phyloP scores from a whole-genome alignment of 2,797 vertebrate genomes.

The Argentina silus region DNA sequence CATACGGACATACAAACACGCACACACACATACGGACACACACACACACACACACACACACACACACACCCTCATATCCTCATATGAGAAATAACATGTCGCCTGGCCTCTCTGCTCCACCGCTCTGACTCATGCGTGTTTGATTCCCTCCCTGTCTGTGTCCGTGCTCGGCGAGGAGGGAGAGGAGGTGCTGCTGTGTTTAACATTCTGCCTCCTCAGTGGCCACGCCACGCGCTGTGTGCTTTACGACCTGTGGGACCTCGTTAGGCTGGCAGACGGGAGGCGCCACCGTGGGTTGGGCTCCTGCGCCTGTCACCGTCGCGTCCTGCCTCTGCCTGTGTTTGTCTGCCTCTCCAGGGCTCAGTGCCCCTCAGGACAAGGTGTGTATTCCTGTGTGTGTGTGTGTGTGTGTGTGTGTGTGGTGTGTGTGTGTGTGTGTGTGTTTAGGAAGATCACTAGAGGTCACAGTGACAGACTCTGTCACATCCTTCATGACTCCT shows the following conservation, averaged over 20 bases:
- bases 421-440: slow-evolving; percentile 1
- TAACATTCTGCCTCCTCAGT: neutral
- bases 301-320: slow-evolving; percentile 32
- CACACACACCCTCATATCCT: neutral
- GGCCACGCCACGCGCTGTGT: slow-evolving; percentile 39
- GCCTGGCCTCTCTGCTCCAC: too few relatives aligned
- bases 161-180: neutral
- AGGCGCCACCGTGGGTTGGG: slow-evolving; percentile 45
- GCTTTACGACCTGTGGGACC: slow-evolving; percentile 60
- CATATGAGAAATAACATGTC: neutral
- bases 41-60: too few relatives aligned
- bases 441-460: neutral
- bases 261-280: slow-evolving; percentile 56
- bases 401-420: neutral
- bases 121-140: too few relatives aligned
- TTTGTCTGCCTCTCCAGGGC: slow-evolving; percentile 11
- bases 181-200: neutral
- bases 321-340: slow-evolving; percentile 19
- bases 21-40: too few relatives aligned
- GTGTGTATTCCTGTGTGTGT: too few relatives aligned
- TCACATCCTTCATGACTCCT: slow-evolving; percentile 12
- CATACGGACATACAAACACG: neutral
- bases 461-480: slow-evolving; percentile 26
- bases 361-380: slow-evolving; percentile 36
- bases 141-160: neutral